These are phyloP conservation scores for Tridacna gigas DNA, from an alignment of 2,888 invertebrate species.

Conservation along the genomic window DNA sequence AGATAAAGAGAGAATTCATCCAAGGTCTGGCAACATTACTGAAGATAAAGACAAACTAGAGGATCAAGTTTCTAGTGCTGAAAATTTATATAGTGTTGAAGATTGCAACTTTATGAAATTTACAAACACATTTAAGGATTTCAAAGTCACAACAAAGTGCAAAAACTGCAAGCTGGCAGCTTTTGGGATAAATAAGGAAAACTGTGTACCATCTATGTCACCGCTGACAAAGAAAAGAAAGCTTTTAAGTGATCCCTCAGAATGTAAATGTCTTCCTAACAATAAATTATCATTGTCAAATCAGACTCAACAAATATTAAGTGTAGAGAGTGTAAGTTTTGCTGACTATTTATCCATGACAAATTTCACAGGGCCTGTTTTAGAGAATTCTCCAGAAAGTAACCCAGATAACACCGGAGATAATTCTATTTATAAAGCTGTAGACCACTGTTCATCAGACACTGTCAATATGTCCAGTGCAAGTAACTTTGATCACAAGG, in stretches of 20 bases:
- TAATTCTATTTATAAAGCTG: neutral
- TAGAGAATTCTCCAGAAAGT: neutral
- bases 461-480: neutral
- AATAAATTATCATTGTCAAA: too few species aligned
- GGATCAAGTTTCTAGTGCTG: neutral
- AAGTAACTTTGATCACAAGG: neutral
- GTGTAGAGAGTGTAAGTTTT: neutral
- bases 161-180: neutral
- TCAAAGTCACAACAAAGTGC: neutral
- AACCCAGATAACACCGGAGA: too few species aligned
- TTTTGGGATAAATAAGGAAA: neutral
- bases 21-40: neutral
- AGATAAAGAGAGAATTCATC: too few species aligned
- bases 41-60: neutral
- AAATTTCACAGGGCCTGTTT: neutral
- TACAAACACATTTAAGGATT: neutral
- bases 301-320: neutral
- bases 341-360: neutral
- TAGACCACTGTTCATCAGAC: neutral
- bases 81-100: neutral
- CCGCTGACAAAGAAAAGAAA: conserved; percentile 4
- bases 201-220: neutral
- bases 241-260: neutral
- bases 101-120: neutral
- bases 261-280: neutral